Conservation (phyloP, 1,140 invertebrate species). For the Drosophila azteca region DNA sequence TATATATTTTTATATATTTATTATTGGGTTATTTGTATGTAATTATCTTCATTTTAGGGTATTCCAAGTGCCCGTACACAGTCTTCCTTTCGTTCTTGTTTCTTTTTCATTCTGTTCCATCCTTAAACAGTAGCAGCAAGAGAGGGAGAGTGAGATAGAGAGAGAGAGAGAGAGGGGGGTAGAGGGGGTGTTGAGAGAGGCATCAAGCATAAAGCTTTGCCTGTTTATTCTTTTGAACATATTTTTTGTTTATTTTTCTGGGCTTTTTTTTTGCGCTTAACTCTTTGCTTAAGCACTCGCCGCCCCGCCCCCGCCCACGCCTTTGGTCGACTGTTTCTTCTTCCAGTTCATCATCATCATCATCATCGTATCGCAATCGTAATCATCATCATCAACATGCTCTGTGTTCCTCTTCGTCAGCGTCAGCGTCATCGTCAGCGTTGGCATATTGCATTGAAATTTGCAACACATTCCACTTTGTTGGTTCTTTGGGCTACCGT, state of each 20-base stretch:
- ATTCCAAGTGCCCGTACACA: too few species aligned
- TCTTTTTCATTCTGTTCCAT: constrained; percentile 23
- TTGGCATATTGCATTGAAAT: constrained; percentile 76
- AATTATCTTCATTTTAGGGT: background rate
- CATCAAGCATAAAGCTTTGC: constrained; percentile 28
- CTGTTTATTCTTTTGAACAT: constrained; percentile 66
- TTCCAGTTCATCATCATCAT: constrained; percentile 17
- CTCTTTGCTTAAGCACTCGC: constrained; percentile 62
- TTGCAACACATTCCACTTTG: constrained; percentile 76
- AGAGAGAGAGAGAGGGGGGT: too few species aligned
- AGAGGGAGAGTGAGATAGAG: too few species aligned
- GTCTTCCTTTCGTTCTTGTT: background rate
- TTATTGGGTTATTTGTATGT: too few species aligned
- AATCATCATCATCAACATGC: constrained; percentile 8
- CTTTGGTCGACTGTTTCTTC: constrained; percentile 8
- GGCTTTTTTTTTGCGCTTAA: constrained; percentile 47
- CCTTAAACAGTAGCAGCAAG: constrained; percentile 33
- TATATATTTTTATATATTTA: too few species aligned
- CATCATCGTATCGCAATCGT: constrained; percentile 10
- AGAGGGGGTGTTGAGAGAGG: too few species aligned
- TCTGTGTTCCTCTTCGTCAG: constrained; percentile 17
- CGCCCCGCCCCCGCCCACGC: background rate
- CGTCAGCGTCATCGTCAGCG: constrained; percentile 30
- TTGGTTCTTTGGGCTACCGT: constrained; percentile 73
- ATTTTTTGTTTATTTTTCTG: constrained; percentile 73